phyloP scores from a whole-genome alignment of 92 coral and sea anemone genomes.

The Heliopora coerulea region DNA sequence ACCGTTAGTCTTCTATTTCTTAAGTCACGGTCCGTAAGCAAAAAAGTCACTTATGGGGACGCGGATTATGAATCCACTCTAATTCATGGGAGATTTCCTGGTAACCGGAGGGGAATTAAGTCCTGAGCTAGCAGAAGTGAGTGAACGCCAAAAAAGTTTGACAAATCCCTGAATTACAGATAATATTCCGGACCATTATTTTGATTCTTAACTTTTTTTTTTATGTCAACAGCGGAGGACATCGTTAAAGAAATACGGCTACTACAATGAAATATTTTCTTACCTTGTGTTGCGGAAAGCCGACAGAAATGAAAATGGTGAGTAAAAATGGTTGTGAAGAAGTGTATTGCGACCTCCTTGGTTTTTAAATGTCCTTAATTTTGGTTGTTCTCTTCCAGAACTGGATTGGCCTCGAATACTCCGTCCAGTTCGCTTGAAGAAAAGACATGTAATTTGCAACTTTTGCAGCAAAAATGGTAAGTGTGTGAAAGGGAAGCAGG shows the following conservation, averaged over 20 bases:
- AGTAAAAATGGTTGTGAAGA: neutral
- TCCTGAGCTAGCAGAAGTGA: no score
- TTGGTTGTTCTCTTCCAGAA: conserved; percentile 43
- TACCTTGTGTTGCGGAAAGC: conserved; percentile 84
- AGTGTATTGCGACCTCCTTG: no score
- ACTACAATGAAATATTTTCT: conserved; percentile 79
- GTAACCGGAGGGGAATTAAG: no score
- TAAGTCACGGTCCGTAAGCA: no score
- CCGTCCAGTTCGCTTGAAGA: conserved; percentile 69
- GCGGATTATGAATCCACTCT: no score
- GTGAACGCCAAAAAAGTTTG: no score
- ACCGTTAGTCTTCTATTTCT: no score
- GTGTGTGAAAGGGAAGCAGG: no score
- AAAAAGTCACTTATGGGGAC: no score
- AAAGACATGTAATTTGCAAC: conserved; percentile 85
- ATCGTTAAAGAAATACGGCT: conserved; percentile 79
- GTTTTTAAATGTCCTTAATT: neutral
- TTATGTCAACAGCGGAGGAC: conserved; percentile 61
- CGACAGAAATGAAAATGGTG: conserved; percentile 61
- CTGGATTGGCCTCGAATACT: conserved; percentile 88
- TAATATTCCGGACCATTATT: no score
- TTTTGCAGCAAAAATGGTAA: conserved; percentile 86
- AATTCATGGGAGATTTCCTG: no score
- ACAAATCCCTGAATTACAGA: no score
- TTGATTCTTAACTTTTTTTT: neutral